Base-by-base conservation (phyloP, 2,888 invertebrate species). In the Phyllotreta striolata region DNA sequence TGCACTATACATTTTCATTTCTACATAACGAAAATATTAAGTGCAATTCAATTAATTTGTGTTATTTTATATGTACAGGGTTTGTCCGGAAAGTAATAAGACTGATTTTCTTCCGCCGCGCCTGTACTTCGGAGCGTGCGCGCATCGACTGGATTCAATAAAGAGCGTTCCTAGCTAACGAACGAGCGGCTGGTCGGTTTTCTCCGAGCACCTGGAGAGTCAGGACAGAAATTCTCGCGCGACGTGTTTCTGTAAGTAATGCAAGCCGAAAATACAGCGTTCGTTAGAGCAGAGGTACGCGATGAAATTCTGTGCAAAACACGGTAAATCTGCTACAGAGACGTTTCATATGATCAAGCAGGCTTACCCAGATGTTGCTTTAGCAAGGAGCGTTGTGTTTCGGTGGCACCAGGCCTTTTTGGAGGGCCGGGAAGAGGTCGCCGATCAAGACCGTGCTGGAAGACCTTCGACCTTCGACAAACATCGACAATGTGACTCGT, bases 251-350 rank as follows among this genome's bases (percentile, higher is more conserved):
- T 39, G 39, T 39, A 7, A 39, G 39, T 39, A 8, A 7, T 39
- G 39, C 39, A 39, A 39, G 39, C 39, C 39, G 39, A 39, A 39
- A 39, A 39, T 39, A 8, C 8, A 39, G 8, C 39, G 8, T 39
- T 7, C 39, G 39, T 39, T 39, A 39, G 39, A 39, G 39, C 39
- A 39, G 39, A 39, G 39, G 39, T n/a, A n/a, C n/a, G n/a, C n/a
- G n/a, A n/a, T n/a, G n/a, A n/a, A n/a, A n/a, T n/a, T n/a, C n/a
- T n/a, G n/a, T n/a, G n/a, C n/a, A n/a, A n/a, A n/a, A n/a, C n/a
- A n/a, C n/a, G n/a, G n/a, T n/a, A n/a, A n/a, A 39, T 39, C 39
- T 39, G 39, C 39, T 39, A 39, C 39, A 39, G 39, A 39, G 39
- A 39, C 39, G 39, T 39, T 39, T 39, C 7, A 39, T 39, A 39